phyloP scores from a whole-genome alignment of 2,888 invertebrate genomes.

The Euzophera pinguis region DNA sequence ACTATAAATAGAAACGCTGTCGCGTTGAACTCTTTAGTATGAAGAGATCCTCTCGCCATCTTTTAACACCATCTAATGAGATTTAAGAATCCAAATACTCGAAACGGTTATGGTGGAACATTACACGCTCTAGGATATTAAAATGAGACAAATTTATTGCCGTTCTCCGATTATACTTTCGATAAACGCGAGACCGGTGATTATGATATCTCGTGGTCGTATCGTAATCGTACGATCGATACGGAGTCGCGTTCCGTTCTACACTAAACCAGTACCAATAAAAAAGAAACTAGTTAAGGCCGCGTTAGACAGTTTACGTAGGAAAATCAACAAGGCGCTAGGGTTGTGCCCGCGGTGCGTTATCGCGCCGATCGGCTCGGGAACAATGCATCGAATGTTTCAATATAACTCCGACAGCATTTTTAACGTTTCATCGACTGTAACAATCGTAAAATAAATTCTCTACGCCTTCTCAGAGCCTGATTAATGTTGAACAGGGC shows the following conservation, averaged over 20 bases:
- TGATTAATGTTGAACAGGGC: conserved; percentile 77
- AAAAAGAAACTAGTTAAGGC: conserved; percentile 75
- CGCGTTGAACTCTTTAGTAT: conserved; percentile 73
- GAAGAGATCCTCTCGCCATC: conserved; percentile 31
- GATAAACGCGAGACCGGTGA: conserved; percentile 78
- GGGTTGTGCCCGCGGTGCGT: conserved; percentile 48
- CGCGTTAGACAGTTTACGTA: conserved; percentile 68
- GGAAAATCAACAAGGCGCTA: conserved; percentile 74
- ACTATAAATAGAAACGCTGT: conserved; percentile 26
- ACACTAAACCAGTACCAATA: conserved; percentile 76
- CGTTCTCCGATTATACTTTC: conserved; percentile 72
- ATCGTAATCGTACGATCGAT: conserved; percentile 77
- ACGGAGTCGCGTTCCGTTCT: conserved; percentile 72
- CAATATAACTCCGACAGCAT: conserved; percentile 76
- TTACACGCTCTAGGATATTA: conserved; percentile 73
- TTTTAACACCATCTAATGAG: conserved; percentile 43
- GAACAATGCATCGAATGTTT: conserved; percentile 77
- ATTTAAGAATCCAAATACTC: conserved; percentile 51
- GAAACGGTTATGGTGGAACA: conserved; percentile 52
- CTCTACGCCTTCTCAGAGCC: conserved; percentile 75
- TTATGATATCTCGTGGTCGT: conserved; percentile 76
- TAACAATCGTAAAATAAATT: conserved; percentile 79
- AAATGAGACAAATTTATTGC: conserved; percentile 79
- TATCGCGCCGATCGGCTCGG: conserved; percentile 68
- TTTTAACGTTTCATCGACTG: conserved; percentile 78